A percentile compares a stretch with the other conserved stretches of the same genome.
Evolutionary conservation across 2,113 vertebrate genomes (phyloP).

Genomic region (Rallus limicola): DNA sequence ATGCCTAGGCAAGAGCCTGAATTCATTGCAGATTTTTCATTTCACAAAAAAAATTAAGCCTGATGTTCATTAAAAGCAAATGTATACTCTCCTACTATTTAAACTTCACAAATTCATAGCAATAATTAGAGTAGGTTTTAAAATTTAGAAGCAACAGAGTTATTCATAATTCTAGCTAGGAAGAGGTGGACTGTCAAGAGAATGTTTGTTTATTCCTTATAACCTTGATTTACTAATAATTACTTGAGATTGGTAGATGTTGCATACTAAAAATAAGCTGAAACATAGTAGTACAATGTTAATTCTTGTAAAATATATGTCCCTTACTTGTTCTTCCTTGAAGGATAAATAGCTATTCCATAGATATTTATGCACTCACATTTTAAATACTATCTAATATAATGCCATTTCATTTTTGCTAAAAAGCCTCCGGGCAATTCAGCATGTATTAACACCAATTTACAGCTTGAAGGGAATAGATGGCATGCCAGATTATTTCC

Average conservation of each 20-base stretch:
- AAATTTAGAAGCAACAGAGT: slow-evolving; percentile 8
- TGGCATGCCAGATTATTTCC: background rate
- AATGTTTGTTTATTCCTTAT: background rate
- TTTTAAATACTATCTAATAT: background rate
- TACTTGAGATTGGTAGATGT: background rate
- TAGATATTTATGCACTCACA: background rate
- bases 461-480: background rate
- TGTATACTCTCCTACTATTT: slow-evolving; percentile 23
- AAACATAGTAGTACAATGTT: background rate
- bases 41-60: slow-evolving; percentile 7
- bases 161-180: slow-evolving; percentile 27
- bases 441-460: background rate
- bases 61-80: slow-evolving; percentile 58
- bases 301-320: background rate
- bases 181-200: slow-evolving; percentile 17
- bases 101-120: slow-evolving; percentile 34
- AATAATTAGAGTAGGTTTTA: slow-evolving; percentile 56
- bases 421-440: background rate
- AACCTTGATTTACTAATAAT: slow-evolving; percentile 19
- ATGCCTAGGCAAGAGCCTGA: slow-evolving; percentile 26
- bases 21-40: slow-evolving; percentile 25
- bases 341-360: background rate
- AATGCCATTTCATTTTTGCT: background rate
- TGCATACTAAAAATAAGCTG: background rate
- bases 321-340: background rate